Conservation (phyloP, 2,888 invertebrate genomes). For the Drosophila bunnanda region DNA sequence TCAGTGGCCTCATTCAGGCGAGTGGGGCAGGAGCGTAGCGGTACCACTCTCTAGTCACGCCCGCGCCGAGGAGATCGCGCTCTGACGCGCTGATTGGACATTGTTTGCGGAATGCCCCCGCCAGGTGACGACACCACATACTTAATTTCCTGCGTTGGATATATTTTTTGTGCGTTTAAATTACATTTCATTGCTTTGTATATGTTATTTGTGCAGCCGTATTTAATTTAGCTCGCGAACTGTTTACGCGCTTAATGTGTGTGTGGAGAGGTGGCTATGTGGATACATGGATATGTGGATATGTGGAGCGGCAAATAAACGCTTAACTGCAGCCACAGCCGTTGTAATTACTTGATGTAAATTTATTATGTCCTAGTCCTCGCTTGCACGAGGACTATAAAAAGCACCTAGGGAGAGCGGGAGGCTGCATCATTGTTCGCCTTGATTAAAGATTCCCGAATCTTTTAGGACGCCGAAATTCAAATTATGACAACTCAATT, state of each 20-base stretch:
- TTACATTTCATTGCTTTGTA: constrained; percentile 56
- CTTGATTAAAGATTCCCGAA: constrained; percentile 22
- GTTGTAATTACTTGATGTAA: constrained; percentile 46
- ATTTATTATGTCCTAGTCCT: constrained; percentile 48
- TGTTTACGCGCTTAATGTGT: constrained; percentile 46
- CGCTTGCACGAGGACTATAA: constrained; percentile 4
- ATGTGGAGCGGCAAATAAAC: constrained; percentile 30
- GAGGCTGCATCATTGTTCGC: constrained; percentile 5
- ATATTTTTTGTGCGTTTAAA: constrained; percentile 36
- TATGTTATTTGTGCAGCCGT: constrained; percentile 71
- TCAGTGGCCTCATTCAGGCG: constrained; percentile 54
- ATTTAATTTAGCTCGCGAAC: constrained; percentile 75
- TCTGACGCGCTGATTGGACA: constrained; percentile 33
- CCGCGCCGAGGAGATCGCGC: constrained; percentile 11
- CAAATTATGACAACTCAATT: constrained; percentile 72
- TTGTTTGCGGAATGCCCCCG: constrained; percentile 28
- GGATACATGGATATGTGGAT: not conserved
- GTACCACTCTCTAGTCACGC: constrained; percentile 13
- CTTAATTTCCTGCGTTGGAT: constrained; percentile 35
- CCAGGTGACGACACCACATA: constrained; percentile 43
- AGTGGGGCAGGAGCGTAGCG: constrained; percentile 16
- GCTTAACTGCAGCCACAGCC: constrained; percentile 48
- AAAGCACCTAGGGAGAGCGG: constrained; percentile 16
- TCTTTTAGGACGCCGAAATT: constrained; percentile 19
- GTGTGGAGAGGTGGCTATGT: constrained; percentile 15